phyloP scores from a whole-genome alignment of 2,797 vertebrate genomes.

The Scolopax bukidnonensis region DNA sequence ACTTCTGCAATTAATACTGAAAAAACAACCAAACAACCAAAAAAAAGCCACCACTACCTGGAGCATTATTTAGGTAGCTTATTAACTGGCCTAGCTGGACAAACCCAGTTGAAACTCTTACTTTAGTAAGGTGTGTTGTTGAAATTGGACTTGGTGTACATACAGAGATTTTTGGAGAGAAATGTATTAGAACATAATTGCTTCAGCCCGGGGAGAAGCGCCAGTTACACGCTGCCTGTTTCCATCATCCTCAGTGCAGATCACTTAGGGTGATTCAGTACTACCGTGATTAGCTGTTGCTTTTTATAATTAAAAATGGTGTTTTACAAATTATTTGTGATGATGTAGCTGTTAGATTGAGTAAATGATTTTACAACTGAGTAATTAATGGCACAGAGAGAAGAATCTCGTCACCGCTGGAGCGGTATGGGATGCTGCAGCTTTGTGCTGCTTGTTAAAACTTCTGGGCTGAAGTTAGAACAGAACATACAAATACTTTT shows the following conservation, averaged over 20 bases:
- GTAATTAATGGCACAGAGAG: background rate
- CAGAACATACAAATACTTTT: background rate
- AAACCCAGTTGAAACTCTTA: background rate
- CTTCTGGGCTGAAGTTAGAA: background rate
- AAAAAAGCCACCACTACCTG: background rate
- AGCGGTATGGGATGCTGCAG: background rate
- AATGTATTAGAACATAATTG: background rate
- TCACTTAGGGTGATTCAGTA: background rate
- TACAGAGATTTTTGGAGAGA: background rate
- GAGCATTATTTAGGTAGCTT: background rate
- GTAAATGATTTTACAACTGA: background rate
- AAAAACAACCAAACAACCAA: background rate
- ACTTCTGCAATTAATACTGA: background rate
- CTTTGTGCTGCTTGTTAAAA: background rate
- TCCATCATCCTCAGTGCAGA: fast-evolving
- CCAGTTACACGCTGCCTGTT: background rate
- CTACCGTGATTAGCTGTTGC: background rate
- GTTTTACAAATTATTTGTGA: background rate
- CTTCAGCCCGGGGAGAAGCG: background rate
- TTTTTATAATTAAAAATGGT: background rate
- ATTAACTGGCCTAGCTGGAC: background rate
- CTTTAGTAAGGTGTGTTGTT: background rate
- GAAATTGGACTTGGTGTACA: background rate
- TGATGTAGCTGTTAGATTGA: background rate
- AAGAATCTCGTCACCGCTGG: background rate